Base-by-base conservation (phyloP, 2,888 invertebrate genomes). In the Ferdinandea cuprea region DNA sequence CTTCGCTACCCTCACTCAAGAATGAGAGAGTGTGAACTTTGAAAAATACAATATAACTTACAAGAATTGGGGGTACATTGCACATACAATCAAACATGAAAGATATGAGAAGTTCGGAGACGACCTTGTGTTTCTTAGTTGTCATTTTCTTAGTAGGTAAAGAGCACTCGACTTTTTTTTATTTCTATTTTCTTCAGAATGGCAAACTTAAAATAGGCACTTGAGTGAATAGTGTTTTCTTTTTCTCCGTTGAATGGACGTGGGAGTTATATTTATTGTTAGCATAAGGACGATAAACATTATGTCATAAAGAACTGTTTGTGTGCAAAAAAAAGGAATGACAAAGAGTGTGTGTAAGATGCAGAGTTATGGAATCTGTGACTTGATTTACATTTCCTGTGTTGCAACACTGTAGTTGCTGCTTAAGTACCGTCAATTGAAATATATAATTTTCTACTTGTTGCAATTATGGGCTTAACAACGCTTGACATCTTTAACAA, bases 41-140 rank as follows among this genome's bases (percentile, higher is more conserved):
- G 56, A 72, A 72, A 48, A 72, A 72, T 72, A 68, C 59, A 74
- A 66, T 71, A 66, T 66, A 48, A 81, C 58, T 72, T 37, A 56
- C 32, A 65, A 25, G 25, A 83, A 63, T 72, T 66, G 19, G 52
- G 80, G 77, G 44, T 69, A 66, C 54, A 63, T 50, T 25, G 25
- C 5, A 25, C 25, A 83, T 68, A 73, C 68, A 59, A n/a, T n/a
- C 50, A 35, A 40, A 68, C 48, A 13, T 40, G n/a, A n/a, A 54
- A 58, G 40, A 48, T 46, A 58, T 42, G 5, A 50, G 35, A 9
- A 28, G 28, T 37, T 48, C n/a, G 32, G 21, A 42, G 61, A 19
- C 68, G 68, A 69, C 58, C 50, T 40, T 63, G 48, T 58, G 46
- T 50, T 61, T 46, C 32, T 28, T 40, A 25, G 35, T 48, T 59